Conservation (phyloP, 2,888 invertebrate genomes). For the Drosophila peninsularis region DNA sequence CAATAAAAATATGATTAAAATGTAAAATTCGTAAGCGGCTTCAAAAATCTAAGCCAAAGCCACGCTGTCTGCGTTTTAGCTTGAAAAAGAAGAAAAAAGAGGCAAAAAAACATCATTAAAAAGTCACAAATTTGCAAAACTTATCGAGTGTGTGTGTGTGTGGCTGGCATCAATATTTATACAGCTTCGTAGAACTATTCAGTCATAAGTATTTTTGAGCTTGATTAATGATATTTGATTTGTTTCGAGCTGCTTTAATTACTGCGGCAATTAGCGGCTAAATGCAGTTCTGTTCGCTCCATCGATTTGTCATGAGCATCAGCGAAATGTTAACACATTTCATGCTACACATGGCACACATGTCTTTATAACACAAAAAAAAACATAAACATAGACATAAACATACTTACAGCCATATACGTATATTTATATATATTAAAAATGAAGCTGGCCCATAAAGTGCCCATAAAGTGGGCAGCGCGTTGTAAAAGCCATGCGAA, state of each 20-base stretch:
- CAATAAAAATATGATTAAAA: constrained; percentile 23
- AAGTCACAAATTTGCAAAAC: constrained; percentile 19
- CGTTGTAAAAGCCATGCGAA: constrained; percentile 44
- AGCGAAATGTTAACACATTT: constrained; percentile 58
- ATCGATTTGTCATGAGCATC: constrained; percentile 64
- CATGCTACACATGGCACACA: constrained; percentile 34
- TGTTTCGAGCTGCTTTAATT: constrained; percentile 67
- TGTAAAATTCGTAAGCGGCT: constrained; percentile 25
- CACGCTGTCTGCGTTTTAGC: constrained; percentile 51
- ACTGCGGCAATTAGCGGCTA: constrained; percentile 75
- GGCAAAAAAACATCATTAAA: constrained; percentile 14
- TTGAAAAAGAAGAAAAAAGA: background rate
- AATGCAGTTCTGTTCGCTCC: constrained; percentile 46
- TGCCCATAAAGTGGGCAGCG: constrained; percentile 42
- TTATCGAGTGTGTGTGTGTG: constrained; percentile 7
- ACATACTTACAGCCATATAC: background rate
- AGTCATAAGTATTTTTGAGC: constrained; percentile 42
- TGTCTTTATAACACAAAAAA: constrained; percentile 24
- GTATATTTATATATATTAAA: constrained; percentile 27
- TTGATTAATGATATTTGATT: constrained; percentile 69
- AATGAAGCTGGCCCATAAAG: constrained; percentile 50
- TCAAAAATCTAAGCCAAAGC: constrained; percentile 27
- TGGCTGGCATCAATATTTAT: constrained; percentile 46
- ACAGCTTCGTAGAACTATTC: constrained; percentile 39
- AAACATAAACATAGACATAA: constrained; percentile 17